Conservation (phyloP, 2,888 invertebrate genomes). For the Cataglyphis cursor region DNA sequence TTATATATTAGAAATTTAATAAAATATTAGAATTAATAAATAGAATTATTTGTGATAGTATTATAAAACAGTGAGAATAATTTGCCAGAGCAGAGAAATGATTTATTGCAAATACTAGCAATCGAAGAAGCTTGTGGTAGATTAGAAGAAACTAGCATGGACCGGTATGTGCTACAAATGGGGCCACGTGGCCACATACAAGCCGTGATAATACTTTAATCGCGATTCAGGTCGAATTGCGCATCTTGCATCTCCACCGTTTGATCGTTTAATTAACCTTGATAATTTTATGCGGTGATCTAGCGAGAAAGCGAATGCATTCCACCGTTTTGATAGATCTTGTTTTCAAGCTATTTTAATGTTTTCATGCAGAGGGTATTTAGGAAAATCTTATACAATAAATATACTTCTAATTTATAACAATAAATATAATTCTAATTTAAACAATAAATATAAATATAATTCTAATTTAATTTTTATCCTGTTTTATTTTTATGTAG, state of each 20-base stretch:
- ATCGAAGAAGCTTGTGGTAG: conserved; percentile 25
- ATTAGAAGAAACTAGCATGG: conserved; percentile 6
- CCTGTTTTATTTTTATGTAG: not conserved
- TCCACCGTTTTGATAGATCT: conserved; percentile 1
- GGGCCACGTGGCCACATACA: conserved; percentile 39
- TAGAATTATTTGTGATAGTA: not conserved
- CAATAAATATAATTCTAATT: no score
- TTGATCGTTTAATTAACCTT: conserved; percentile 69
- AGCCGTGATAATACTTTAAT: conserved; percentile 42
- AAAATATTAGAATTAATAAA: conserved; percentile 14
- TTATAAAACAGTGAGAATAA: not conserved
- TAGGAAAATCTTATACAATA: no score
- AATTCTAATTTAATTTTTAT: not conserved
- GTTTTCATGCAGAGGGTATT: not conserved
- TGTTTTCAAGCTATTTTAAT: conserved; percentile 14
- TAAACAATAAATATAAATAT: no score
- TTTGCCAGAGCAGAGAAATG: conserved; percentile 16
- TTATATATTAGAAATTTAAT: not conserved
- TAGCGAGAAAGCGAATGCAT: conserved; percentile 31
- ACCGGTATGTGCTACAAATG: not conserved
- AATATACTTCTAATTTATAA: no score
- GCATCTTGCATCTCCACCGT: conserved; percentile 63
- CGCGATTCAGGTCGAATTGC: conserved; percentile 62
- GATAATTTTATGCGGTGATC: conserved; percentile 53
- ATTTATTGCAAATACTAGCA: conserved; percentile 36